These are phyloP conservation scores for Diorhabda elongata DNA, from an alignment of 1,140 invertebrate species.

Conservation along the genomic window DNA sequence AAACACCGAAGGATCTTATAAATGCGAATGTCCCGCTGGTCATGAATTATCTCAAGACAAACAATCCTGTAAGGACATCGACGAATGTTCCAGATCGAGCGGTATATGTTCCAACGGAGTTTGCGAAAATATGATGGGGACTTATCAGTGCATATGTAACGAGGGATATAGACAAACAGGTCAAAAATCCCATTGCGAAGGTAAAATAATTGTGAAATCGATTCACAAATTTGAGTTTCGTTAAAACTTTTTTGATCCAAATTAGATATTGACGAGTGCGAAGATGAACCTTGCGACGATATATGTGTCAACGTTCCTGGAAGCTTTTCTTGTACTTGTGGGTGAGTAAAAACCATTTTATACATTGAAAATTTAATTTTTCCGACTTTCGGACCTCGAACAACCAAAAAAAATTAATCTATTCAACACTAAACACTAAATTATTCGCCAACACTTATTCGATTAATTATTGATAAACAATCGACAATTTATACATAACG, in stretches of 20 bases:
- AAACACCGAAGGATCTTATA: constrained; percentile 77
- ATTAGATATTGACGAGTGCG: constrained; percentile 77
- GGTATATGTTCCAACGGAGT: constrained; percentile 81
- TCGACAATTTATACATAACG: too few relatives aligned
- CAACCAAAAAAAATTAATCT: too few relatives aligned
- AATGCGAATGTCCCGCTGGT: constrained; percentile 80
- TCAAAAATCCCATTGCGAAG: constrained; percentile 57
- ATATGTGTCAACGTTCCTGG: constrained; percentile 68
- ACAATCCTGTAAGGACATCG: constrained; percentile 53
- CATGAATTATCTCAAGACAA: constrained; percentile 63
- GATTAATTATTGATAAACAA: too few relatives aligned
- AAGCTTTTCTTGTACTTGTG: constrained; percentile 54
- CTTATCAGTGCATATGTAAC: constrained; percentile 83
- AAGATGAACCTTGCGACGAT: constrained; percentile 59
- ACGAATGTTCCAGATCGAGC: constrained; percentile 67
- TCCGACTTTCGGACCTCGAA: neutral
- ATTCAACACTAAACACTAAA: too few relatives aligned
- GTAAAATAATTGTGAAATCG: constrained; percentile 22
- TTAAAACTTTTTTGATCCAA: constrained; percentile 20
- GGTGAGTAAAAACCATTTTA: constrained; percentile 34
- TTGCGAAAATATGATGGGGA: constrained; percentile 83
- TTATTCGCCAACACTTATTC: too few relatives aligned
- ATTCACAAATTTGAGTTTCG: too few relatives aligned
- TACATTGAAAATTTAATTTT: neutral
- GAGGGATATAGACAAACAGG: constrained; percentile 68